These are phyloP conservation scores for Alexandromys fortis DNA, from an alignment of 2,113 vertebrate genomes.

Conservation along the genomic window DNA sequence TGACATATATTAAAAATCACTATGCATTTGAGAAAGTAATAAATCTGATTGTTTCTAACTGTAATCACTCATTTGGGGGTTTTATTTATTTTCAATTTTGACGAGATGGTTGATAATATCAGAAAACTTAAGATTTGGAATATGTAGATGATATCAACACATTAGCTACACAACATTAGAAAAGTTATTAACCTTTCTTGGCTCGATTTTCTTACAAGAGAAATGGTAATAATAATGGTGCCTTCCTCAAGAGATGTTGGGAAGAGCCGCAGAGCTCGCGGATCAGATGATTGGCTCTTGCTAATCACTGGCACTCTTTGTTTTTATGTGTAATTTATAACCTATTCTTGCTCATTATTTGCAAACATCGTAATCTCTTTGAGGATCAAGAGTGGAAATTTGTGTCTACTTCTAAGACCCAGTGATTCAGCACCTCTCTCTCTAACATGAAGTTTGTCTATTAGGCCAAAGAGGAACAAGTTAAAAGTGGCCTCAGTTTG, in stretches of 20 bases:
- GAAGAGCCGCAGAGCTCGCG: background rate
- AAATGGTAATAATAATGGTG: conserved; percentile 6
- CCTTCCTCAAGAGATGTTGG: background rate
- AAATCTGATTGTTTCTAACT: conserved; percentile 6
- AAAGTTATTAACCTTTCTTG: conserved; percentile 25
- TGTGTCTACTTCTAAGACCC: background rate
- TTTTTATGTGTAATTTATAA: background rate
- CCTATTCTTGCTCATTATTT: background rate
- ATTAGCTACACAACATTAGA: background rate
- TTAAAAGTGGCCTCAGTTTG: background rate
- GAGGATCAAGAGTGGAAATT: background rate
- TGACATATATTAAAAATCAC: background rate
- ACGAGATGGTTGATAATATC: background rate
- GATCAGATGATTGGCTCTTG: background rate
- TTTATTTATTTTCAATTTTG: background rate
- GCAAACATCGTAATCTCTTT: background rate
- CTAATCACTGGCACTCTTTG: background rate
- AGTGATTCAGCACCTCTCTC: background rate
- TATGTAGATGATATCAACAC: background rate
- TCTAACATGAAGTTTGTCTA: background rate
- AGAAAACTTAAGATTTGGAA: background rate
- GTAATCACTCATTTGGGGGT: background rate
- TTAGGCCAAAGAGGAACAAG: background rate
- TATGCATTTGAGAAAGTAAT: background rate
- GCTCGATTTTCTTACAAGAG: conserved; percentile 13